Evolutionary conservation across 2,888 invertebrate genomes (phyloP).

Genomic region (Cataglyphis albicans): DNA sequence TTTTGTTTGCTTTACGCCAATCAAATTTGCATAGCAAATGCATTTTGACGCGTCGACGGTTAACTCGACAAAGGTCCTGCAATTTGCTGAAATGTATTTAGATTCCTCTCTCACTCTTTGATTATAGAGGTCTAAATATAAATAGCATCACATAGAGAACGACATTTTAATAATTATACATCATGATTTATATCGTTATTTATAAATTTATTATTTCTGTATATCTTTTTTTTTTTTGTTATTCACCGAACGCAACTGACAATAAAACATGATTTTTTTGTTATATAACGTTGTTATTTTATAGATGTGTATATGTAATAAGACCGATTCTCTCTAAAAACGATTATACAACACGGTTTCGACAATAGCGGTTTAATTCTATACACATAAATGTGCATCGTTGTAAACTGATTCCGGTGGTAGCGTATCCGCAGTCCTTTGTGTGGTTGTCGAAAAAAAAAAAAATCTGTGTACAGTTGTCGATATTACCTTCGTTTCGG

Average conservation of each 20-base stretch:
- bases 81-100: constrained; percentile 44
- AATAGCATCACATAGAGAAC: constrained; percentile 18
- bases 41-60: constrained; percentile 48
- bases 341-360: constrained; percentile 24
- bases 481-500: constrained; percentile 44
- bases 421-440: constrained; percentile 55
- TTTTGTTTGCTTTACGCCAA: constrained; percentile 52
- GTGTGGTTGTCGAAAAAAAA: constrained; percentile 35
- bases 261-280: constrained; percentile 44
- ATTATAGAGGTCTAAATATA: constrained; percentile 8
- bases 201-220: constrained; percentile 43
- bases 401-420: constrained; percentile 74
- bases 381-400: constrained; percentile 47
- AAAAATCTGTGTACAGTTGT: constrained; percentile 62
- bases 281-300: constrained; percentile 46
- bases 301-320: constrained; percentile 13
- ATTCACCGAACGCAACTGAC: constrained; percentile 34
- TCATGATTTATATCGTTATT: constrained; percentile 29
- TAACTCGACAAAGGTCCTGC: constrained; percentile 44
- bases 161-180: constrained; percentile 15
- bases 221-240: constrained; percentile 36
- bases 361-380: constrained; percentile 46
- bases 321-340: constrained; percentile 21
- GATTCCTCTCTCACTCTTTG: neutral
- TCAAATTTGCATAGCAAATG: constrained; percentile 57